Percentiles rank a stretch among this genome's conserved stretches.
These are phyloP conservation scores for Catharus minimus DNA, from an alignment of 2,113 vertebrate genomes.

Conservation along the genomic window DNA sequence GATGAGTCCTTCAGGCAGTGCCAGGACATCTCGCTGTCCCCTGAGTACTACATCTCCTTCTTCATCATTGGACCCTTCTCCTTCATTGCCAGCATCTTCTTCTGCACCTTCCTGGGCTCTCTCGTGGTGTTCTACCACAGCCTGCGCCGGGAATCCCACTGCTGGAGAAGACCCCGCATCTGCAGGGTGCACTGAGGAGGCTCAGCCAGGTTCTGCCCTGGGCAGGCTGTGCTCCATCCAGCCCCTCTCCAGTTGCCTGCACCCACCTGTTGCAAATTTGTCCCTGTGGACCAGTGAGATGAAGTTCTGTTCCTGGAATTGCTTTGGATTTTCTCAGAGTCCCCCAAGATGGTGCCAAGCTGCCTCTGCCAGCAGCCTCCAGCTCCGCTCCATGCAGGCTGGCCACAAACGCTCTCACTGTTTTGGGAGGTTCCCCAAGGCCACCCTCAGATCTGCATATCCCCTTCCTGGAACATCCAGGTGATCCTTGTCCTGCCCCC, in stretches of 20 bases:
- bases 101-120: conserved; percentile 65
- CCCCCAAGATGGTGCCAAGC: rapidly evolving
- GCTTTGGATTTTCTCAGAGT: background rate
- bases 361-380: background rate
- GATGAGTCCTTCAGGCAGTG: conserved; percentile 74
- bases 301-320: background rate
- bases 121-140: conserved; percentile 19
- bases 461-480: background rate
- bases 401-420: background rate
- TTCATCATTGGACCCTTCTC: conserved; percentile 61
- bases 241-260: background rate
- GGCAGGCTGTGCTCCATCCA: background rate
- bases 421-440: background rate
- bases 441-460: background rate
- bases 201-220: no score
- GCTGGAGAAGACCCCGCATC: background rate
- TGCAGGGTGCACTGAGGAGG: background rate
- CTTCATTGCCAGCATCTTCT: conserved; percentile 71
- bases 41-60: conserved; percentile 39
- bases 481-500: background rate
- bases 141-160: background rate
- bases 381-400: background rate
- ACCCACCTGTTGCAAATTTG: background rate
- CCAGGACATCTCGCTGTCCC: background rate
- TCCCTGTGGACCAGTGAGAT: background rate